Conservation (phyloP, 2,113 vertebrate species). For the Antennarius striatus region DNA sequence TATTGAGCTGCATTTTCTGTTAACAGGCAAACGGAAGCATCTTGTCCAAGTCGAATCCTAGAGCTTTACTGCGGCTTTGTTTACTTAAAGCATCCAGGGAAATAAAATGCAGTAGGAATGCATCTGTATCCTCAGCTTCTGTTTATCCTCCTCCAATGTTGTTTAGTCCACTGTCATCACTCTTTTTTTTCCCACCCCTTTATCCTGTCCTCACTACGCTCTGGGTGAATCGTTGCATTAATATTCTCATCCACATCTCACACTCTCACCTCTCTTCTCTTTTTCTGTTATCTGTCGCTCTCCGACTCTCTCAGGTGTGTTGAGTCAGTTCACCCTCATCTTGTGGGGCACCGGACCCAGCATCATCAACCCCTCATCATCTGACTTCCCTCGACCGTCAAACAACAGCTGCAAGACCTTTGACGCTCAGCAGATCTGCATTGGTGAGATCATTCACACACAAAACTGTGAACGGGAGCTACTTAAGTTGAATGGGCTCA, state of each 20-base stretch:
- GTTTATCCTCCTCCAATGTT: slow-evolving; percentile 38
- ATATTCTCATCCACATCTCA: slow-evolving; percentile 27
- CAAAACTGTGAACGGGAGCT: slow-evolving; percentile 1
- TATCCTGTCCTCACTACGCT: slow-evolving; percentile 28
- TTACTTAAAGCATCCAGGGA: slow-evolving; percentile 22
- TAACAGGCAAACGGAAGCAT: not conserved
- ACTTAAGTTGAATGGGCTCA: slow-evolving; percentile 8
- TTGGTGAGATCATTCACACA: slow-evolving; percentile 84
- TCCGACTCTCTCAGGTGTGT: slow-evolving; percentile 77
- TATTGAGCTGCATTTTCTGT: slow-evolving; percentile 4
- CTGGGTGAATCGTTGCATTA: slow-evolving; percentile 26
- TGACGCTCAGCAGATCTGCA: slow-evolving; percentile 92
- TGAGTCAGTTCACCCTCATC: slow-evolving; percentile 92
- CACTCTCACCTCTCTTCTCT: not conserved
- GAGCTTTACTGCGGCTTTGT: slow-evolving; percentile 23
- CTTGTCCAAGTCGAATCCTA: slow-evolving; percentile 5
- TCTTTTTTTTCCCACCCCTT: slow-evolving; percentile 35
- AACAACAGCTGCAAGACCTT: slow-evolving; percentile 95
- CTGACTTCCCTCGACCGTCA: slow-evolving; percentile 84
- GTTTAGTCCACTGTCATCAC: slow-evolving; percentile 11
- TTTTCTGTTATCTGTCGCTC: not conserved
- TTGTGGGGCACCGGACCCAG: slow-evolving; percentile 87
- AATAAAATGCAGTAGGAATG: slow-evolving; percentile 5
- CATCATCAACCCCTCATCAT: slow-evolving; percentile 75
- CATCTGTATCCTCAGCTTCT: slow-evolving; percentile 19